These are phyloP conservation scores for Odocoileus hemionus DNA, from an alignment of 2,113 vertebrate genomes.

Conservation along the genomic window DNA sequence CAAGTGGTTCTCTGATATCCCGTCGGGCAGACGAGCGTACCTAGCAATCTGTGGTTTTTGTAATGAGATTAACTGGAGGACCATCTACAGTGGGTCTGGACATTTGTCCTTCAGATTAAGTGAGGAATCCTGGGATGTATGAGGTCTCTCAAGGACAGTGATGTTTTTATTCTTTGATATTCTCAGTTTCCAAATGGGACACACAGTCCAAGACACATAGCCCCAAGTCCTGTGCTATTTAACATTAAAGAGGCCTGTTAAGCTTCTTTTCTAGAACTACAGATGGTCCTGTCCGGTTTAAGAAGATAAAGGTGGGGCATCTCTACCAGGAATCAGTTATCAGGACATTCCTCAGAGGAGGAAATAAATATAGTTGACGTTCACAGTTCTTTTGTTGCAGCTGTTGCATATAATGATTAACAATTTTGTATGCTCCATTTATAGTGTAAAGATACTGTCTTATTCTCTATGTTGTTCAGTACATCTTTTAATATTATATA, in stretches of 20 bases:
- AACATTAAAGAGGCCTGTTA: neutral
- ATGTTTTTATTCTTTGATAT: too few relatives aligned
- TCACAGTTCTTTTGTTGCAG: neutral
- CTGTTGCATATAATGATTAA: neutral
- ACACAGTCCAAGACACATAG: too few relatives aligned
- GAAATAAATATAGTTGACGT: neutral
- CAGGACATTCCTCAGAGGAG: neutral
- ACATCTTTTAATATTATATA: neutral
- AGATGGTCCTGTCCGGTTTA: neutral
- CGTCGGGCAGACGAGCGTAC: fast-evolving
- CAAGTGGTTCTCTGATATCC: too few relatives aligned
- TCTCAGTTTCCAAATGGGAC: too few relatives aligned
- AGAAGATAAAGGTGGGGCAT: neutral
- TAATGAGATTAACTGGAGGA: neutral
- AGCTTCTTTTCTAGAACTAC: neutral
- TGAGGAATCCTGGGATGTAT: fast-evolving
- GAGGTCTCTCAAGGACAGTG: too few relatives aligned
- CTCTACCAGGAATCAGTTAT: neutral
- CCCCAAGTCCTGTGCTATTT: neutral
- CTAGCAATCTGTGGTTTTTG: too few relatives aligned
- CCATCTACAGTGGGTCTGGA: fast-evolving
- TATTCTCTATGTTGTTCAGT: neutral
- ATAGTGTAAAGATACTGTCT: neutral
- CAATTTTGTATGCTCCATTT: neutral
- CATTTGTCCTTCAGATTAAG: neutral